Base-by-base conservation (phyloP, 2,888 invertebrate genomes). In the Scaptomyza reducta region DNA sequence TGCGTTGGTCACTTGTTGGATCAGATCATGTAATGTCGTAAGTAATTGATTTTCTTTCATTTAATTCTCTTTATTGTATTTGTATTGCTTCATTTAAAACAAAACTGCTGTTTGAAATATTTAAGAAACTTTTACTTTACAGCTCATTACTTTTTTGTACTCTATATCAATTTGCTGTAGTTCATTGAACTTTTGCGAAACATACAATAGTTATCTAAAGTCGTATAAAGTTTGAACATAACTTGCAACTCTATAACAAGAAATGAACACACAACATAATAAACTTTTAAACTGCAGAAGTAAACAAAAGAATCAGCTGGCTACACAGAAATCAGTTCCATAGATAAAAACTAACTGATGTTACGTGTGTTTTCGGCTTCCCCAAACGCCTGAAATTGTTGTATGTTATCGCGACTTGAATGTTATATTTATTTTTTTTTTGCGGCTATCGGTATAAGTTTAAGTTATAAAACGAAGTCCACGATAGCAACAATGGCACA, bases 401-500 rank as follows among this genome's bases (percentile, higher is more conserved):
- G 51, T 33, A 61, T 66, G 50, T 55, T 66, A 61, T 72, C 53
- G 22, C 14, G 33, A 60, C 31, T 55, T 65, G 13, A 51, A 25
- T 9, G 22, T 22, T 22, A 3, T 22, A 22, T 22, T 22, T 1
- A 4, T 5, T 22, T 56, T 55, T 58, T 42, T 42, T 42, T 42
- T 11, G 18, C 14, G 35, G 47, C 69, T 69, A 54, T 66, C 67
- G 63, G 68, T 61, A 59, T 67, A 58, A 50, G 58, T 56, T 62
- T 57, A 42, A 50, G 71, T 69, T 76, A 82, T 73, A 82, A 72
- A 75, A 53, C 31, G 64, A 41, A 53, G 63, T 66, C 42, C 62
- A 35, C 47, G 41, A 67, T 83, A 83, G 85, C 89, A 82, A 82
- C 81, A 82, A 88, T 88, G 74, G 78, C 58, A 65, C 81, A 82